A percentile compares a stretch with the other conserved stretches of the same genome.
Conservation (phyloP, 2,113 vertebrate species). For the Promerops cafer region DNA sequence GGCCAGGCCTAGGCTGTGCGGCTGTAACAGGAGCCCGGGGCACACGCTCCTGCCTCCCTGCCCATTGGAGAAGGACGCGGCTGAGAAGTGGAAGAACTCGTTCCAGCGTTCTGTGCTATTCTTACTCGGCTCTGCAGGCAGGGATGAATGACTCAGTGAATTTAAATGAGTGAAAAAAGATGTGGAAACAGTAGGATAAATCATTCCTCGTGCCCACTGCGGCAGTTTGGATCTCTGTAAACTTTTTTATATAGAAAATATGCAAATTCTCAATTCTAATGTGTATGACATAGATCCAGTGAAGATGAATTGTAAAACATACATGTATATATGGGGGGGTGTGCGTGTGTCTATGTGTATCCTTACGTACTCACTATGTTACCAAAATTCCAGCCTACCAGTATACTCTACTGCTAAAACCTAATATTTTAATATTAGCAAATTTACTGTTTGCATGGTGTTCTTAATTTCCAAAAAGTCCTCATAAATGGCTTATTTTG, state of each 20-base stretch:
- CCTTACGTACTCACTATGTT: background rate
- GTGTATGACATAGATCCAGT: background rate
- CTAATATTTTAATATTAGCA: background rate
- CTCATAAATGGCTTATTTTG: background rate
- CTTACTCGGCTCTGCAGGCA: background rate
- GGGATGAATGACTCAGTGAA: background rate
- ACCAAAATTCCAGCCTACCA: background rate
- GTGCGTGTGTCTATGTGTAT: background rate
- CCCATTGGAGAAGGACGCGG: background rate
- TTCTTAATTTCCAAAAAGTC: background rate
- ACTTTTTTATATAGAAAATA: background rate
- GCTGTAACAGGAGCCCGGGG: background rate
- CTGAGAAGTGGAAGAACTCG: background rate
- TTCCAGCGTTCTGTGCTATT: background rate
- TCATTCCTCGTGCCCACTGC: background rate
- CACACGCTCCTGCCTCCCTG: background rate
- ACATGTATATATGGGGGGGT: fast-evolving
- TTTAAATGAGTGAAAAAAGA: background rate
- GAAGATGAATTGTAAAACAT: background rate
- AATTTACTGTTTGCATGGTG: background rate
- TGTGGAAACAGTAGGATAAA: background rate
- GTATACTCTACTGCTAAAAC: background rate
- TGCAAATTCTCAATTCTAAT: background rate
- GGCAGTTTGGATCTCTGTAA: background rate
- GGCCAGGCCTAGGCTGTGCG: background rate